phyloP scores from a whole-genome alignment of 2,888 invertebrate genomes.

The Coelinius sp. region DNA sequence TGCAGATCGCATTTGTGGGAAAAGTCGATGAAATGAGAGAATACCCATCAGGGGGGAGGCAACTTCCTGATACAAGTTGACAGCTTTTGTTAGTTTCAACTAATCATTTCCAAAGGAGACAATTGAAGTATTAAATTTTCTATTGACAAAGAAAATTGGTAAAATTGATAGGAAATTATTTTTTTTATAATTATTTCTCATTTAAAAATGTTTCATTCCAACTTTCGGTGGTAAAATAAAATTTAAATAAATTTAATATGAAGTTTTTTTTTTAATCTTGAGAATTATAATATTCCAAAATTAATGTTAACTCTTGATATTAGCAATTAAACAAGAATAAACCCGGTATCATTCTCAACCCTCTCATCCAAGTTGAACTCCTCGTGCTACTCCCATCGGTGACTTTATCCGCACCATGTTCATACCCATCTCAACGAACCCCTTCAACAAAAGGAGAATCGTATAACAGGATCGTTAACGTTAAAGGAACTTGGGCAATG shows the following conservation, averaged over 20 bases:
- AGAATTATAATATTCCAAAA: background rate
- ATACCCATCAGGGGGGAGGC: conserved; percentile 35
- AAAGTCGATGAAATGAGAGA: conserved; percentile 47
- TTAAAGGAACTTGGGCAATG: conserved; percentile 65
- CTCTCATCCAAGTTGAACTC: conserved; percentile 5
- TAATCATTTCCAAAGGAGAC: conserved; percentile 60
- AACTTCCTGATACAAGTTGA: conserved; percentile 50
- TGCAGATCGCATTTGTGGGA: conserved; percentile 64
- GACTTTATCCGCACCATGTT: conserved; percentile 62
- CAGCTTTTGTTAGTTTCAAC: conserved; percentile 66
- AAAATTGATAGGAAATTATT: background rate
- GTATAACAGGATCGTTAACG: conserved; percentile 68
- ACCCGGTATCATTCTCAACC: background rate
- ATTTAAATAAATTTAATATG: too few species aligned
- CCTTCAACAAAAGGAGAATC: conserved; percentile 25
- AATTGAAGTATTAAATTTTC: background rate
- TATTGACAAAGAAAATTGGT: background rate
- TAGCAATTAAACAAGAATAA: conserved; percentile 15
- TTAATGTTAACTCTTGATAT: background rate
- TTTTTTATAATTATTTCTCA: too few species aligned
- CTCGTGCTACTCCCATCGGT: conserved; percentile 62
- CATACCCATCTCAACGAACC: conserved; percentile 11
- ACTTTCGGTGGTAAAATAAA: too few species aligned
- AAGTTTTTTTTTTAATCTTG: background rate
- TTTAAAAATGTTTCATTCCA: too few species aligned